Evolutionary conservation across 2,113 vertebrate species (phyloP).

Genomic region (Pterocles gutturalis): DNA sequence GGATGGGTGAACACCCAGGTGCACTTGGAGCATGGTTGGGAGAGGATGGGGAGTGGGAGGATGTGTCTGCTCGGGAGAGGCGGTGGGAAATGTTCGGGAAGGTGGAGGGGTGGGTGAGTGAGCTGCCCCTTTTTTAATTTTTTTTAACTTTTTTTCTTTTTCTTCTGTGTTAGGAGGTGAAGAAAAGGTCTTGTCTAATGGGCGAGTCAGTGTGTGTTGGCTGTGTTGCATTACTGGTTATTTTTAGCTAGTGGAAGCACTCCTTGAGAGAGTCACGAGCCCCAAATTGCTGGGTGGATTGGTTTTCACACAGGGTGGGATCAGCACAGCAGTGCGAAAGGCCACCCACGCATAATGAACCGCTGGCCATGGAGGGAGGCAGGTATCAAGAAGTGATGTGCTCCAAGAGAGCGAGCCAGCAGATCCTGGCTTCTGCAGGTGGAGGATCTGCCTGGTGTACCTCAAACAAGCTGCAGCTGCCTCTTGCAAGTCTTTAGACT

Average conservation of each 20-base stretch:
- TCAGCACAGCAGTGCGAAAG: not conserved
- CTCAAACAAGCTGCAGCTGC: not conserved
- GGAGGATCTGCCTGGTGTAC: not conserved
- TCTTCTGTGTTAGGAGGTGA: not conserved
- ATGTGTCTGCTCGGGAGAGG: not conserved
- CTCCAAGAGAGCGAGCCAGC: not conserved
- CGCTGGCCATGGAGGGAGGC: not conserved
- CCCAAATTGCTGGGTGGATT: not conserved
- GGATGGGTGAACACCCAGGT: not conserved
- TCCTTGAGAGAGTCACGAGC: not conserved
- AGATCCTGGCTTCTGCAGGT: not conserved
- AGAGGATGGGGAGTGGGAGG: not conserved
- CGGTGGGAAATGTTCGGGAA: not conserved
- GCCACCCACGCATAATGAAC: not conserved
- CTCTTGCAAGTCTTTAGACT: not conserved
- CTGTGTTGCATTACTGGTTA: not conserved
- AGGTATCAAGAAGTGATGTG: not conserved
- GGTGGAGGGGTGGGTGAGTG: not conserved
- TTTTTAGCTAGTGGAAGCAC: slow-evolving; percentile 17
- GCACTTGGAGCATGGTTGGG: not conserved
- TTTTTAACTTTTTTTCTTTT: not conserved
- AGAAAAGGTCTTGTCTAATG: not conserved
- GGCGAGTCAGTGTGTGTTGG: not conserved
- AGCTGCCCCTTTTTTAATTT: not conserved
- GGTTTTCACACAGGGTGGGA: not conserved